Evolutionary conservation across 2,888 invertebrate species (phyloP), one percentile per base, ranked within the genome.

Genomic region (Agriopis leucophaearia): DNA sequence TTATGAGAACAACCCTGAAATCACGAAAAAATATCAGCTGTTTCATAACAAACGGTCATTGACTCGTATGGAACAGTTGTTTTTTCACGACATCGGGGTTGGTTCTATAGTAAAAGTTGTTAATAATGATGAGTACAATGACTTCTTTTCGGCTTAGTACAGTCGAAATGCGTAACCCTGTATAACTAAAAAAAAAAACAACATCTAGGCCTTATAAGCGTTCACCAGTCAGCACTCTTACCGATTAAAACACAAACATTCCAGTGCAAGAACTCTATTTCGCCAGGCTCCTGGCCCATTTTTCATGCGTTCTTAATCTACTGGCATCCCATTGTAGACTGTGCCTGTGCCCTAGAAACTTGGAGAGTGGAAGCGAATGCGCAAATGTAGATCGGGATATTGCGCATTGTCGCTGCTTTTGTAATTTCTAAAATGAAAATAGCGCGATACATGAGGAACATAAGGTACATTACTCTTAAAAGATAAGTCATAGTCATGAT

Each of bases 281-380:
- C 48, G 50, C 36, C 54, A 57, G 63, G 66, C 64, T 66, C 66
- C 65, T 64, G 71, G 71, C 71, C 71, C 66, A 70, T 70, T 71
- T 75, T 78, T 74, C 78, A 79, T 76, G 77, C 81, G 78, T 83
- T 85, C 83, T 81, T 85, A 87, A 87, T 87, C 83, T 84, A 72
- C 80, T 80, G 78, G 79, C 83, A 79, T 78, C 56, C 74, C 64
- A 87, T 88, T 87, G 88, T 87, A 82, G 83, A 82, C 76, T 78
- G 78, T 76, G 81, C 78, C 77, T 83, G 80, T 78, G 88, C 84
- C 86, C 88, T 81, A 87, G 79, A 86, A 87, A 88, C 80, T 54
- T 48, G 54, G 47, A 54, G 44, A 78, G 78, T 78, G 66, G 66
- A 62, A 45, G 44, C 61, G 48, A 58, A 67, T 38, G 45, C 56